phyloP scores from a whole-genome alignment of 2,797 vertebrate genomes.

The Epinephelus awoara region DNA sequence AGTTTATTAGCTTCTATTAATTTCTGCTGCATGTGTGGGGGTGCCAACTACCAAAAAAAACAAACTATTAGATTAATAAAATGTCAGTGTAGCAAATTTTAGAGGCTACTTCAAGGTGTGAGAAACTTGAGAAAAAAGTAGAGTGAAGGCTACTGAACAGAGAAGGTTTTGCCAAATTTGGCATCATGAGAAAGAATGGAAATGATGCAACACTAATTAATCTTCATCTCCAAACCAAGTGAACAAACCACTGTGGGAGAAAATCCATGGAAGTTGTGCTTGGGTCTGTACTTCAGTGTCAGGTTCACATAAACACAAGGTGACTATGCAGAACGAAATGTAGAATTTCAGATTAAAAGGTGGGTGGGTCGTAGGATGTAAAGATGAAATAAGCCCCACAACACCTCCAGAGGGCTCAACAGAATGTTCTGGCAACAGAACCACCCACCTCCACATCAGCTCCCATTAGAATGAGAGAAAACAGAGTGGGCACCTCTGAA shows the following conservation, averaged over 20 bases:
- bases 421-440: constrained; percentile 19
- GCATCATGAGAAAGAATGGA: background rate
- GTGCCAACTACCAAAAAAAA: background rate
- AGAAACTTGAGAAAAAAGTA: background rate
- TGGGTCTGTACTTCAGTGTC: background rate
- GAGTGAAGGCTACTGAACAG: background rate
- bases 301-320: constrained; percentile 9
- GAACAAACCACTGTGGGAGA: background rate
- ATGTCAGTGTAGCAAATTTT: background rate
- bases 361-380: constrained; percentile 8
- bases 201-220: background rate
- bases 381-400: constrained; percentile 14
- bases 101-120: background rate
- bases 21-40: background rate
- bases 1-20: background rate
- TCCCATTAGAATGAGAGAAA: constrained; percentile 7
- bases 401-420: constrained; percentile 24
- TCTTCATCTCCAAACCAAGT: background rate
- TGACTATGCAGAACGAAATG: constrained; percentile 3
- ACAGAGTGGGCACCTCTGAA: constrained; percentile 21
- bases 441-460: constrained; percentile 33
- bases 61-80: background rate
- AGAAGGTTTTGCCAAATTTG: background rate
- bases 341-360: constrained; percentile 24
- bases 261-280: background rate